phyloP scores from a whole-genome alignment of 2,888 invertebrate genomes.

The Brassicogethes aeneus region DNA sequence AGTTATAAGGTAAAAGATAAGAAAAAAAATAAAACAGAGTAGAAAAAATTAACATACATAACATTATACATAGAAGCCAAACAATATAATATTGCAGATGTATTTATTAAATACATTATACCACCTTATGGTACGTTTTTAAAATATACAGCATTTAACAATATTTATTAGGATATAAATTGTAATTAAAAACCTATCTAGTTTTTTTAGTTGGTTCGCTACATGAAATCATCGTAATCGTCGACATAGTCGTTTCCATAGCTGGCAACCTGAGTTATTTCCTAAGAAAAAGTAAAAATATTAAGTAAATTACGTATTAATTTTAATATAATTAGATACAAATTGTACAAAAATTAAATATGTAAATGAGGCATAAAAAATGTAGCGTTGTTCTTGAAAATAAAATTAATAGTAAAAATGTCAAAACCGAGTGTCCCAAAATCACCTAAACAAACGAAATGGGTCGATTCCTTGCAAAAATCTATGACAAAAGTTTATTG shows the following conservation, averaged over 20 bases:
- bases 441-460: too few relatives aligned
- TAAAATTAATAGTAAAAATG: too few relatives aligned
- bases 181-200: constrained; percentile 13
- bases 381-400: too few relatives aligned
- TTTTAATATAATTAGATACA: constrained; percentile 3
- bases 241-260: constrained; percentile 54
- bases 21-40: too few relatives aligned
- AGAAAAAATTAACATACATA: background rate
- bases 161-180: background rate
- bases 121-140: background rate
- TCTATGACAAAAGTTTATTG: too few relatives aligned
- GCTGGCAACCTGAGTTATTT: constrained; percentile 47
- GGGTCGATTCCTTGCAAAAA: too few relatives aligned
- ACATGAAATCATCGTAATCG: constrained; percentile 70
- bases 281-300: constrained; percentile 41
- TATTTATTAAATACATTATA: background rate
- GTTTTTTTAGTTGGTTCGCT: constrained; percentile 35
- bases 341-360: too few relatives aligned
- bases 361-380: too few relatives aligned
- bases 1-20: too few relatives aligned
- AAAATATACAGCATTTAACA: background rate
- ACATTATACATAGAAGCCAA: background rate
- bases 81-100: background rate
- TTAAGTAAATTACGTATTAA: constrained; percentile 6
- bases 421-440: too few relatives aligned